Evolutionary conservation across 30 jellyfish, hydroid and myxozoan species (phyloP).

Genomic region (Hydra vulgaris): DNA sequence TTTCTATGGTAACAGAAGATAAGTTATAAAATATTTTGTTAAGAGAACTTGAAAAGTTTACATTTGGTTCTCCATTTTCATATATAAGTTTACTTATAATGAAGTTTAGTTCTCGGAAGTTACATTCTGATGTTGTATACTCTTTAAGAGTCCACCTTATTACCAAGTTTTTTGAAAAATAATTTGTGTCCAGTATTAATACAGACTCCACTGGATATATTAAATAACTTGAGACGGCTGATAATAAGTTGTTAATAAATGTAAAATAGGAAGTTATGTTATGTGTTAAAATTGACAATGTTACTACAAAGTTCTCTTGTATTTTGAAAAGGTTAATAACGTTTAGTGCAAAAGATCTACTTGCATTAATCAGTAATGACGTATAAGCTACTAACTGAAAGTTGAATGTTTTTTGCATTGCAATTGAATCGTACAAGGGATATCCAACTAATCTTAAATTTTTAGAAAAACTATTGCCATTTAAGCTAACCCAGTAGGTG

Average conservation of each 20-base stretch:
- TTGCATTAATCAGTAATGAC: slow-evolving; percentile 7
- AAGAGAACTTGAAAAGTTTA: background rate
- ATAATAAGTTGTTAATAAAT: slow-evolving; percentile 6
- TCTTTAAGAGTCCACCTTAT: slow-evolving; percentile 1
- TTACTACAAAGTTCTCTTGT: slow-evolving; percentile 20
- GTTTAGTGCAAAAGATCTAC: background rate
- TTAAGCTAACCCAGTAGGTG: slow-evolving; percentile 15
- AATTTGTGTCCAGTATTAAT: background rate
- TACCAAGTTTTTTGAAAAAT: background rate
- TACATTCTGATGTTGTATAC: background rate
- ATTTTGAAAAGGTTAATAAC: background rate
- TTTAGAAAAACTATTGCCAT: slow-evolving; percentile 1
- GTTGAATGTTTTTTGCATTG: background rate
- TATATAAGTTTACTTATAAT: background rate
- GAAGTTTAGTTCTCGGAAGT: background rate
- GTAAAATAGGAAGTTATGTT: slow-evolving; percentile 14
- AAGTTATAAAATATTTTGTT: background rate
- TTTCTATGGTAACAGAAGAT: background rate
- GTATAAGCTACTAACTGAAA: slow-evolving; percentile 20
- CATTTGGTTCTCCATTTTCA: slow-evolving; percentile 10
- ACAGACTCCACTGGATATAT: background rate
- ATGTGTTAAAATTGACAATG: slow-evolving; percentile 30
- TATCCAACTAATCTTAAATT: slow-evolving; percentile 8
- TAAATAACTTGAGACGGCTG: slow-evolving; percentile 2
- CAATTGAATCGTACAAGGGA: slow-evolving; percentile 5